Conservation (phyloP, 1,140 invertebrate species). For the Leguminivora glycinivorella region DNA sequence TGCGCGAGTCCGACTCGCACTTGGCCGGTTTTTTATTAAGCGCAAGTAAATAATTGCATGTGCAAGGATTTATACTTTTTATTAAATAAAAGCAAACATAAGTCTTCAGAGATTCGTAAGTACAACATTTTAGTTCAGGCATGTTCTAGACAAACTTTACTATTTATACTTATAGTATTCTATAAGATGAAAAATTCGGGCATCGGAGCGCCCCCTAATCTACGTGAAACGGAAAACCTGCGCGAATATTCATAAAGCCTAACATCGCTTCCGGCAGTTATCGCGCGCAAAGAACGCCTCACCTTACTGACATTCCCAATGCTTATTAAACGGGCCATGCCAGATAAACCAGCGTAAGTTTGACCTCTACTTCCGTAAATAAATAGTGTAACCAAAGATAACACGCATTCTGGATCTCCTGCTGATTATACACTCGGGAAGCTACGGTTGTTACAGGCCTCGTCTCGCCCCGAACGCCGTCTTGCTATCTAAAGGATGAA, state of each 20-base stretch:
- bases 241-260: constrained; percentile 47
- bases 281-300: constrained; percentile 40
- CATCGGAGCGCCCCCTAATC: constrained; percentile 39
- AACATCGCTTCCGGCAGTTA: constrained; percentile 43
- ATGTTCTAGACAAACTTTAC: no score
- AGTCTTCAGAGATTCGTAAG: not conserved
- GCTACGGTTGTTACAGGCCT: not conserved
- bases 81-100: no score
- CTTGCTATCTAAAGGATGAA: constrained; percentile 7
- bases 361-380: not conserved
- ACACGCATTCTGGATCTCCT: not conserved
- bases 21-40: no score
- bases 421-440: not conserved
- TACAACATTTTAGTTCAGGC: not conserved
- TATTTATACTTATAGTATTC: not conserved
- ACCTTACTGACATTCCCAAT: constrained; percentile 31
- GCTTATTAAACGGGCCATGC: not conserved
- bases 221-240: constrained; percentile 35
- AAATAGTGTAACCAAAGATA: not conserved
- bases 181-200: constrained; percentile 30
- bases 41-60: no score
- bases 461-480: not conserved
- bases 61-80: no score
- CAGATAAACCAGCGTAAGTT: not conserved
- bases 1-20: no score